Conservation (phyloP, 37 sponge, comb jelly and placozoan genomes). For the Mnemiopsis leidyi region DNA sequence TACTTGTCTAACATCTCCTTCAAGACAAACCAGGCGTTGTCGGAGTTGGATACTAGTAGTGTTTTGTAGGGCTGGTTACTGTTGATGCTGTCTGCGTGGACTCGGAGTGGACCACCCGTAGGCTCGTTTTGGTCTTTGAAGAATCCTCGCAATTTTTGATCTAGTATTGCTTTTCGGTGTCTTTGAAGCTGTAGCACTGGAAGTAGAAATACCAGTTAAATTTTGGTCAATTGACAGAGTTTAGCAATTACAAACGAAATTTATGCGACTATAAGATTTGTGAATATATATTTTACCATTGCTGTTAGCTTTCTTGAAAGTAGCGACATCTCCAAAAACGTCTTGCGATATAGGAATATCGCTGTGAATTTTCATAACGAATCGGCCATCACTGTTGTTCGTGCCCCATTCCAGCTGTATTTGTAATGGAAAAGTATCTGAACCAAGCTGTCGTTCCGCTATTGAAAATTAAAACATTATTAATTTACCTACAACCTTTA, state of each 20-base stretch:
- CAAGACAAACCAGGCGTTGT: slow-evolving; percentile 40
- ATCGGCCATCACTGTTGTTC: slow-evolving; percentile 8
- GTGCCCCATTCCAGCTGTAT: slow-evolving; percentile 36
- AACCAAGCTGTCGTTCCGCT: neutral
- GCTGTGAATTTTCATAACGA: slow-evolving; percentile 34
- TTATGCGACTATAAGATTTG: too few species aligned
- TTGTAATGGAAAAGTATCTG: slow-evolving; percentile 7
- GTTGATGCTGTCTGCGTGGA: slow-evolving; percentile 45
- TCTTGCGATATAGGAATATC: neutral
- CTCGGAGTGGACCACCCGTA: slow-evolving; percentile 22
- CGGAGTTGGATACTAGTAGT: slow-evolving; percentile 11
- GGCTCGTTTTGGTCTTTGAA: slow-evolving; percentile 5
- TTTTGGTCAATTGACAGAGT: too few species aligned
- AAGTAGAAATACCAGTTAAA: neutral
- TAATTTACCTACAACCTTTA: too few species aligned
- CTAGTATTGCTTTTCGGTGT: slow-evolving; percentile 44
- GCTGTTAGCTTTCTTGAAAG: slow-evolving; percentile 52
- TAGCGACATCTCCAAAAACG: slow-evolving; percentile 55
- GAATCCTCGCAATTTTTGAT: slow-evolving; percentile 20
- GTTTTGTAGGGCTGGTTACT: slow-evolving; percentile 61
- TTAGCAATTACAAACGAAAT: too few species aligned
- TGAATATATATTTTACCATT: slow-evolving; percentile 11
- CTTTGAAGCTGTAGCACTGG: slow-evolving; percentile 1
- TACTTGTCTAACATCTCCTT: slow-evolving; percentile 66
- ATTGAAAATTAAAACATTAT: too few species aligned